Evolutionary conservation across 2,888 invertebrate genomes (phyloP), one percentile per base, ranked within the genome.

Genomic region (Latheticus oryzae): DNA sequence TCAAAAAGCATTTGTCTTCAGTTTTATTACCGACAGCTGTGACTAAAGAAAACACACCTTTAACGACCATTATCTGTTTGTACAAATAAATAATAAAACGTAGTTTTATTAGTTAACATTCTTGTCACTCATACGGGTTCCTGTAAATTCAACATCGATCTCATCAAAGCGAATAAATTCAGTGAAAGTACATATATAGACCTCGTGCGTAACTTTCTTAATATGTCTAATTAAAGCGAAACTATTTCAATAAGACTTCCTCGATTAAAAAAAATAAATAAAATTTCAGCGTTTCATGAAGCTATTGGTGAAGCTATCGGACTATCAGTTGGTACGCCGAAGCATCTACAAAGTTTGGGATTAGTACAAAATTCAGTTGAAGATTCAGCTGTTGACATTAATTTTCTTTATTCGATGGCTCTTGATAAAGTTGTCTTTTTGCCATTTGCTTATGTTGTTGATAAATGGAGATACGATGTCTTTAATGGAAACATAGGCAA

Each of bases 231-330:
- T 58, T 53, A 58, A 54, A 16, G 45, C 53, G 53, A 53, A 52
- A 45, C 42, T 11, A 12, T 21, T 51, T 30, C 35, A 3, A 16
- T 15, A 24, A 12, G 5, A 32, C 33, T 40, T 11, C 11, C 9
- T 3, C 9, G 32, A 3, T 16, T 3, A 35, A 47, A 50, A 58
- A 60, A 12, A 17, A 1, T 16, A 1, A 15, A 7, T 32, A 16
- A 8, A 23, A 32, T 73, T 71, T 2, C 80, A 87, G 95, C 93
- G 65, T 95, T 96, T 75, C 95, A 96, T 75, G 95, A 96, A 78
- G 95, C 95, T 0, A 85, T 95, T 8, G 95, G 95, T 0, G 95
- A 96, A 78, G 89, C 93, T 0, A 86, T 96, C 15, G 90, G 92
- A 0, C 81, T 96, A 0, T 93, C 94, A 0, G 89, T 93, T 0